These are phyloP conservation scores for Centroberyx gerrardi DNA, from an alignment of 2,797 vertebrate species.

Conservation along the genomic window DNA sequence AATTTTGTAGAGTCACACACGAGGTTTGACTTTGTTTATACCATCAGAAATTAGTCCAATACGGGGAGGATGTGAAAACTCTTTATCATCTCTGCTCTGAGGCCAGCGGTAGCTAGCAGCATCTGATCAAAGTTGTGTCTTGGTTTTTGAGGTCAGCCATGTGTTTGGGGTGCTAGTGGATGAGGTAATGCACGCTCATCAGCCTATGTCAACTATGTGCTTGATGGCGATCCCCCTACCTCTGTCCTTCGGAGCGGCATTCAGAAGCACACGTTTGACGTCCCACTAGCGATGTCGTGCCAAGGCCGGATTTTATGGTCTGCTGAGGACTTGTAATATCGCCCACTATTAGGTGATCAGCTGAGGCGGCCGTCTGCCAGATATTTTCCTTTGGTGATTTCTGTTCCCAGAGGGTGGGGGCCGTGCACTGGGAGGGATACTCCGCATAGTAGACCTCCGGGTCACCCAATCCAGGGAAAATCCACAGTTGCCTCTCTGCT, in stretches of 20 bases:
- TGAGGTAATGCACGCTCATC: slow-evolving; percentile 48
- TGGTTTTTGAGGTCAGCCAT: slow-evolving; percentile 28
- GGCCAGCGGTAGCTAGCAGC: slow-evolving; percentile 49
- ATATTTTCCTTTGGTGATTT: slow-evolving; percentile 38
- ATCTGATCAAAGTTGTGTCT: slow-evolving; percentile 52
- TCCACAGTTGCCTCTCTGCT: slow-evolving; percentile 27
- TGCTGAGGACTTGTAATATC: slow-evolving; percentile 30
- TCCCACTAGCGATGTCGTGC: background rate
- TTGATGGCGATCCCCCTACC: slow-evolving; percentile 7
- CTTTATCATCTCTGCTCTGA: slow-evolving; percentile 45
- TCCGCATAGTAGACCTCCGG: slow-evolving; percentile 16
- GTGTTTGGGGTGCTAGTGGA: slow-evolving; percentile 10
- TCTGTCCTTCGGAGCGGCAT: slow-evolving; percentile 3
- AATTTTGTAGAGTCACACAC: slow-evolving; percentile 45
- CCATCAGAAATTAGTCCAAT: slow-evolving; percentile 43
- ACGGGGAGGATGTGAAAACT: slow-evolving; percentile 50
- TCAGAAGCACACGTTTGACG: slow-evolving; percentile 20
- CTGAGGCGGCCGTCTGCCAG: slow-evolving; percentile 31
- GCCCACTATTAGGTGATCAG: slow-evolving; percentile 17
- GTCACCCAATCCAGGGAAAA: slow-evolving; percentile 19
- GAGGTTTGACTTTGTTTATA: slow-evolving; percentile 59
- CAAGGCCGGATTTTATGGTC: slow-evolving; percentile 55
- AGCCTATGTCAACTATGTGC: slow-evolving; percentile 10
- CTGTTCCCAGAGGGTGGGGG: slow-evolving; percentile 29
- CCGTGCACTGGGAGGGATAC: slow-evolving; percentile 10